Conservation (phyloP, 2,888 invertebrate genomes). For the Maniola hyperantus region DNA sequence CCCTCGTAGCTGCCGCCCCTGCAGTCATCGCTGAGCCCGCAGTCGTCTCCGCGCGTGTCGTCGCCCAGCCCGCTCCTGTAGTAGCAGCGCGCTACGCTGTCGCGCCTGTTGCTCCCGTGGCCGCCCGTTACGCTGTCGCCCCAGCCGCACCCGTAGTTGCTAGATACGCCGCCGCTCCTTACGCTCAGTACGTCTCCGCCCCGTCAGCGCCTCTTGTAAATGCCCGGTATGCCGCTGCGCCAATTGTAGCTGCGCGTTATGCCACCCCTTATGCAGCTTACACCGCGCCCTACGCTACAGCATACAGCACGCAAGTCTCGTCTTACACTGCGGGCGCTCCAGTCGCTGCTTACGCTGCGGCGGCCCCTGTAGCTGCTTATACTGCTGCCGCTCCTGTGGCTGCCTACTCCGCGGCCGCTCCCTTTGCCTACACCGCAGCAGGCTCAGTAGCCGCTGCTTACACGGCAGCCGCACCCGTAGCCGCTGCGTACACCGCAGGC, state of each 20-base stretch:
- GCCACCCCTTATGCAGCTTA: slow-evolving; percentile 38
- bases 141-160: slow-evolving; percentile 45
- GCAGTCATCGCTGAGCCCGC: slow-evolving; percentile 65
- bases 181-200: slow-evolving; percentile 43
- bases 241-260: slow-evolving; percentile 49
- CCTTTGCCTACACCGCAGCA: slow-evolving; percentile 36
- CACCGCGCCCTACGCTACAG: slow-evolving; percentile 35
- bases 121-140: slow-evolving; percentile 51
- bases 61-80: slow-evolving; percentile 44
- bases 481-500: slow-evolving; percentile 40
- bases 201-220: slow-evolving; percentile 53
- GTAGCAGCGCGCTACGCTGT: slow-evolving; percentile 44
- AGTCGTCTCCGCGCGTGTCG: slow-evolving; percentile 51
- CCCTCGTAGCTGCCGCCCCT: slow-evolving; percentile 59
- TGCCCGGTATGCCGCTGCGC: slow-evolving; percentile 83
- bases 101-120: slow-evolving; percentile 45
- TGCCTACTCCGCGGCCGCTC: slow-evolving; percentile 38
- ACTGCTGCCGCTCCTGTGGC: slow-evolving; percentile 33
- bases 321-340: slow-evolving; percentile 37
- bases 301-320: slow-evolving; percentile 21
- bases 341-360: slow-evolving; percentile 37
- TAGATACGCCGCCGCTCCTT: slow-evolving; percentile 41
- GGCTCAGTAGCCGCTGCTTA: slow-evolving; percentile 47
- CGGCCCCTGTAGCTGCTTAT: slow-evolving; percentile 31
- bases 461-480: slow-evolving; percentile 43